Evolutionary conservation across 35 echinoderm and acorn worm species (phyloP).

Genomic region (Heliocidaris tuberculata): DNA sequence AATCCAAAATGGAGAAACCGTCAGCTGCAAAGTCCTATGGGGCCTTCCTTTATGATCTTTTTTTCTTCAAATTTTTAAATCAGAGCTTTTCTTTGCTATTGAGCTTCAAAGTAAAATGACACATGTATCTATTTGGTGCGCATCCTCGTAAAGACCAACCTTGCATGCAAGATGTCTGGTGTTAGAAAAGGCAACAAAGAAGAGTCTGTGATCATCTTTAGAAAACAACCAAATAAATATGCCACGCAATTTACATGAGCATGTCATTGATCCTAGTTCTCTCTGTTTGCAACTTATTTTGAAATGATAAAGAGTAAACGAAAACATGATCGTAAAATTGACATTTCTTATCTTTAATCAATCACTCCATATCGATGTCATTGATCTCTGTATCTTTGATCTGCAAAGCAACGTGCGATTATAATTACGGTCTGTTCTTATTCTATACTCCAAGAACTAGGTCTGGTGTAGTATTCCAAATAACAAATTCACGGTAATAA

Average conservation of each 20-base stretch:
- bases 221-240: background rate
- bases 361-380: background rate
- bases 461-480: background rate
- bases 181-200: background rate
- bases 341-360: background rate
- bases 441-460: background rate
- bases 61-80: too few species aligned
- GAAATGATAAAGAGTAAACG: background rate
- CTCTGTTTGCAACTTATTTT: background rate
- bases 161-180: background rate
- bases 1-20: background rate
- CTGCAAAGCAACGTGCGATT: background rate
- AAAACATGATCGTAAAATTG: slow-evolving; percentile 9
- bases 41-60: background rate
- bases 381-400: background rate
- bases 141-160: background rate
- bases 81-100: background rate
- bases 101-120: background rate
- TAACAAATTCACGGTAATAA: background rate
- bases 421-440: background rate
- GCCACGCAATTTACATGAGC: background rate
- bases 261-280: background rate
- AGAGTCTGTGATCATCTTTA: background rate
- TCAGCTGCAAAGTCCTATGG: background rate
- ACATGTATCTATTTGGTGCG: background rate